Evolutionary conservation across 2,797 vertebrate species (phyloP), one percentile per base, ranked within the genome.

Genomic region (Bufotes viridis): DNA sequence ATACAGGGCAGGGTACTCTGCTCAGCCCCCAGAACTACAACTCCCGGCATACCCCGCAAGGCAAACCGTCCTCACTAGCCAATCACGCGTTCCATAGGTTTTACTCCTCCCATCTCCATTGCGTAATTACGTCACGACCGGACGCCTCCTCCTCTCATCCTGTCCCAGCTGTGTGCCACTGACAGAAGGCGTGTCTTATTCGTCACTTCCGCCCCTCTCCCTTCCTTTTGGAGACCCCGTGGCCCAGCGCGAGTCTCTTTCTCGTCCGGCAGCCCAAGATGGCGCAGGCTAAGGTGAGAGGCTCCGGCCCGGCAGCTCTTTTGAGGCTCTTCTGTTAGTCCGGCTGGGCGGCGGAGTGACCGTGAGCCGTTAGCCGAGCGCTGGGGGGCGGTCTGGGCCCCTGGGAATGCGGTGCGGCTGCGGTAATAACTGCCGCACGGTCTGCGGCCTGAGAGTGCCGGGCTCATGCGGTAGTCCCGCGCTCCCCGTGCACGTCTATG

Each of bases 251-350:
- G 0, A 78, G 53, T 78, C 78, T 75, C 15, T 82, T 89, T 89
- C 69, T 82, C 74, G 86, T 26, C 88, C 85, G 63, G 85, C 74
- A 72, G 87, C 90, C 67, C 53, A 92, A 91, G 87, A 94, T 94
- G 93, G 93, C 92, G 91, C 92, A 93, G 18, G 91, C 90, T 70
- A 92, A 94, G 92, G 93, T 94, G 15, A 7, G 91, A 6, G 24
- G 34, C 74, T 85, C 17, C 1, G 4, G 49, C 1, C 7, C 10
- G 57, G n/a, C 17, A 7, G 57, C 55, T 13, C n/a, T 1, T 79
- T 6, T 58, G 18, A 0, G 14, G 24, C 8, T 11, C 9, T 51
- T 26, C 20, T 55, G 2, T 13, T 6, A 1, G 5, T 53, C 20
- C 49, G 18, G 6, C 5, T 11, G 0, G 29, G 51, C 29, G 9